Percentiles rank a stretch among this genome's conserved stretches.
Conservation (phyloP, 2,797 vertebrate species). For the Arnoldichthys spilopterus region DNA sequence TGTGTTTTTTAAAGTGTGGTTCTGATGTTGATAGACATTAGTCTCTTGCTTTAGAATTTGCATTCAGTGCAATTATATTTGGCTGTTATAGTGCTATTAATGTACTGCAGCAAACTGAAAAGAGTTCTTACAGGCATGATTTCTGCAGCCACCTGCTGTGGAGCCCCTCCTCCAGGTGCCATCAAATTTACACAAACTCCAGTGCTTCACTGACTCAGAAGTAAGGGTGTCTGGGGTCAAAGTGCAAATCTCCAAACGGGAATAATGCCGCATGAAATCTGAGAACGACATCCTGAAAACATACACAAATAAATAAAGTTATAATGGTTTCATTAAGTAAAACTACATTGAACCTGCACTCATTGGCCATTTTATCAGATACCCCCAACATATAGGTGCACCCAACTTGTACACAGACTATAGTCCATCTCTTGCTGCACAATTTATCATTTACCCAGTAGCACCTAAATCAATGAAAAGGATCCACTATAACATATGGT, state of each 20-base stretch:
- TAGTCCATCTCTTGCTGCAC: too few species aligned
- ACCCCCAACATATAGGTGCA: too few species aligned
- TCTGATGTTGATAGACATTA: too few species aligned
- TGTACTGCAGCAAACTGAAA: background rate
- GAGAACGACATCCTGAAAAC: conserved; percentile 80
- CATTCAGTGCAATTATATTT: background rate
- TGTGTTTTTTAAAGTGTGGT: too few species aligned
- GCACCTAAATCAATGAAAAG: too few species aligned
- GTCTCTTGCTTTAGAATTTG: too few species aligned
- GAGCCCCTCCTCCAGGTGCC: conserved; percentile 79
- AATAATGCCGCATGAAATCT: conserved; percentile 80
- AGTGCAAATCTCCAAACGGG: conserved; percentile 82
- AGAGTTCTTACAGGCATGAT: conserved; percentile 75
- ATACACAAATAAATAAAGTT: background rate
- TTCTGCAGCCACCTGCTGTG: conserved; percentile 78
- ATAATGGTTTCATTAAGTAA: background rate
- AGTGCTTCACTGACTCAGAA: conserved; percentile 69
- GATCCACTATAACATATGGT: too few species aligned
- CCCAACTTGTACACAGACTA: too few species aligned
- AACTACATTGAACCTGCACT: background rate
- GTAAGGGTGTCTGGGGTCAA: conserved; percentile 77
- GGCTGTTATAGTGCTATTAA: background rate
- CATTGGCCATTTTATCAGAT: background rate
- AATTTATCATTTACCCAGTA: too few species aligned
- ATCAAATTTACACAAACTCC: conserved; percentile 73